Percentiles rank a stretch among this genome's conserved stretches.
These are phyloP conservation scores for Cheilosia urbana DNA, from an alignment of 2,888 invertebrate species.

Conservation along the genomic window DNA sequence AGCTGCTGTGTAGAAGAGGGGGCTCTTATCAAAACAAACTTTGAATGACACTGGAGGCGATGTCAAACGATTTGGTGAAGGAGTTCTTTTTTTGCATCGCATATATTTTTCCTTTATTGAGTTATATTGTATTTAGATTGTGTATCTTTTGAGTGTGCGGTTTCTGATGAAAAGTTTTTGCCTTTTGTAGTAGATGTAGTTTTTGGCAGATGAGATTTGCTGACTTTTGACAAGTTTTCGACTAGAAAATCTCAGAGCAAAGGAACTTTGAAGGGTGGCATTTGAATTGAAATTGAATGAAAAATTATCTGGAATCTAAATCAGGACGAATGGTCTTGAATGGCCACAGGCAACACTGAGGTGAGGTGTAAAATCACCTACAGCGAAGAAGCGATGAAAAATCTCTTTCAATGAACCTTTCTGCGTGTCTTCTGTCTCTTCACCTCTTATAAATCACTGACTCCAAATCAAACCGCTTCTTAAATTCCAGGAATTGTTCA, in stretches of 20 bases:
- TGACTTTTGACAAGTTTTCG: conserved; percentile 7
- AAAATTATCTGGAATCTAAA: too few relatives aligned
- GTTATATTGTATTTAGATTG: conserved; percentile 5
- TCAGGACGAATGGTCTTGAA: too few relatives aligned
- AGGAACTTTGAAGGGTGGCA: conserved; percentile 37
- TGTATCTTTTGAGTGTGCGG: background rate
- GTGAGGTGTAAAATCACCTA: too few relatives aligned
- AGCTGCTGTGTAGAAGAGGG: background rate
- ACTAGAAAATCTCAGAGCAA: background rate
- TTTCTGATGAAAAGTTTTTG: background rate
- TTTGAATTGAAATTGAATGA: conserved; percentile 87
- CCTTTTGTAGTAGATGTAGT: background rate
- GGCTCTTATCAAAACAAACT: conserved; percentile 32
- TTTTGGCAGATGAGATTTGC: background rate
- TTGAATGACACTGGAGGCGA: conserved; percentile 10
- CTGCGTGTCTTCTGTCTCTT: too few relatives aligned
- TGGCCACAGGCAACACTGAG: too few relatives aligned
- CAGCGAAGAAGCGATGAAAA: too few relatives aligned
- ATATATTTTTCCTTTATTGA: conserved; percentile 1
- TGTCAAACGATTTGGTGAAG: conserved; percentile 18
- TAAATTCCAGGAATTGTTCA: too few relatives aligned
- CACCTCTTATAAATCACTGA: too few relatives aligned
- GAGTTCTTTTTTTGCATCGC: background rate
- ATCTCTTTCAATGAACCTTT: too few relatives aligned
- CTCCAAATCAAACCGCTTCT: too few relatives aligned